Evolutionary conservation across 2,113 vertebrate genomes (phyloP).

Genomic region (Coracopsis vasa): DNA sequence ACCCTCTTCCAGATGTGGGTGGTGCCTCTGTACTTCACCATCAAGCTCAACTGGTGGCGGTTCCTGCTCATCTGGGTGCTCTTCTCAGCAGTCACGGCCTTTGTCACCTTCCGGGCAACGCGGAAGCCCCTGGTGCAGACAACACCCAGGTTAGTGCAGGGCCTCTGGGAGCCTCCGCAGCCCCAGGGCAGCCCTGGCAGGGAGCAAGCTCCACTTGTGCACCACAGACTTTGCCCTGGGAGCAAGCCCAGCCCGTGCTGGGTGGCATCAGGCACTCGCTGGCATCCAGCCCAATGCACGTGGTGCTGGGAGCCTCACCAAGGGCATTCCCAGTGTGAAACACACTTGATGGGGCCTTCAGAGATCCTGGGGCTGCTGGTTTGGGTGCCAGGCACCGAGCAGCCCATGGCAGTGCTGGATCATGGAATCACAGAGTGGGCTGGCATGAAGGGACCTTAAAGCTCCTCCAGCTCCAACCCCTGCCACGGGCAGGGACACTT

Average conservation of each 20-base stretch:
- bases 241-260: neutral
- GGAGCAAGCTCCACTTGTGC: neutral
- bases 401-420: neutral
- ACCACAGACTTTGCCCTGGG: neutral
- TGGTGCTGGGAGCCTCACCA: neutral
- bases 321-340: neutral
- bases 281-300: accelerated
- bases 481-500: neutral
- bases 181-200: neutral
- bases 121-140: constrained; percentile 93
- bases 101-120: constrained; percentile 91
- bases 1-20: constrained; percentile 99
- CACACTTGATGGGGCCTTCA: accelerated
- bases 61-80: constrained; percentile 93
- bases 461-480: neutral
- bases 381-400: neutral
- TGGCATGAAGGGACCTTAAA: neutral
- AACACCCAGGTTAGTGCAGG: constrained; percentile 83
- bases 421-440: neutral
- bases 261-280: neutral
- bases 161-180: neutral
- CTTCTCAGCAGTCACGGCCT: constrained; percentile 93
- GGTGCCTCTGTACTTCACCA: constrained; percentile 97
- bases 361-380: neutral
- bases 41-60: constrained; percentile 97